phyloP scores from a whole-genome alignment of 2,888 invertebrate genomes.

The Chrysopilus asiliformis region DNA sequence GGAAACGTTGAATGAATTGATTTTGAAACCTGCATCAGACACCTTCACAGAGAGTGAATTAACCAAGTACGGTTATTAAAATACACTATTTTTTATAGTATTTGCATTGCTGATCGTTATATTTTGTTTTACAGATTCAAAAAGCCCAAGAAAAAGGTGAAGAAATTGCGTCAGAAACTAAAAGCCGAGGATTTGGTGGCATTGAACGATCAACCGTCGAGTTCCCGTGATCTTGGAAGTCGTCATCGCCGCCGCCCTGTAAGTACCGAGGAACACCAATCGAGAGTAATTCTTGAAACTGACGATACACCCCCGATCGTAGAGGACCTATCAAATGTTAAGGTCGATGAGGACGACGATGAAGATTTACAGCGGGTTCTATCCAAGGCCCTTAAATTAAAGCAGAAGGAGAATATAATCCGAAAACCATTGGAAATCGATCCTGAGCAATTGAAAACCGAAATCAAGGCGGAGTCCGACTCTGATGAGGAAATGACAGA shows the following conservation, averaged over 20 bases:
- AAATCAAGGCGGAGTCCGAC: slow-evolving; percentile 46
- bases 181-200: slow-evolving; percentile 60
- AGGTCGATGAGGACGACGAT: slow-evolving; percentile 50
- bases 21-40: slow-evolving; percentile 66
- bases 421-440: slow-evolving; percentile 26
- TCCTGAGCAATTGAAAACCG: slow-evolving; percentile 37
- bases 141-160: slow-evolving; percentile 66
- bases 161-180: slow-evolving; percentile 53
- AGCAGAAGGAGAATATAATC: slow-evolving; percentile 39
- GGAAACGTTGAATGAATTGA: slow-evolving; percentile 58
- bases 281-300: slow-evolving; percentile 43
- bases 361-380: slow-evolving; percentile 62
- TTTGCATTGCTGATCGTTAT: too few species aligned
- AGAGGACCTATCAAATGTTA: slow-evolving; percentile 33
- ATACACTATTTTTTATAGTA: too few species aligned
- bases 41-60: slow-evolving; percentile 78
- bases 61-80: too few species aligned
- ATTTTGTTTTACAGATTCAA: too few species aligned
- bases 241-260: slow-evolving; percentile 38
- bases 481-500: slow-evolving; percentile 33
- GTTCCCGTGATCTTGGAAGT: slow-evolving; percentile 38
- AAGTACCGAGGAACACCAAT: too few species aligned
- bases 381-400: slow-evolving; percentile 56
- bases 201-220: slow-evolving; percentile 25
- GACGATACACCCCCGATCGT: slow-evolving; percentile 47